Percentiles rank a stretch among this genome's conserved stretches.
Conservation (phyloP, 2,113 vertebrate species). For the Toxotes chatareus region DNA sequence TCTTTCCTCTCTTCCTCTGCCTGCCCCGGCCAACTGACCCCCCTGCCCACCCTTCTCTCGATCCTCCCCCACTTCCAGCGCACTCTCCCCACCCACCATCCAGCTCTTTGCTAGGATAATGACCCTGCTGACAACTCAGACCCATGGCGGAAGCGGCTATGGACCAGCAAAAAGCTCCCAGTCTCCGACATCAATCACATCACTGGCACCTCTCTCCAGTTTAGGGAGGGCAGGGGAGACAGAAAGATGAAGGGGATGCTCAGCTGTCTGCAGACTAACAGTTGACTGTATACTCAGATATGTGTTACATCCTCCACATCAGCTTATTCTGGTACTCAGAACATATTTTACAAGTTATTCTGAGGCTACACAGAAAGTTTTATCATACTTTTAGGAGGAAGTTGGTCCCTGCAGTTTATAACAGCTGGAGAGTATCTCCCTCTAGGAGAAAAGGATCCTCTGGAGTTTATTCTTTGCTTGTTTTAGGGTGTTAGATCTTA, state of each 20-base stretch:
- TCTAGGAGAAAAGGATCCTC: not conserved
- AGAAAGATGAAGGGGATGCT: constrained; percentile 56
- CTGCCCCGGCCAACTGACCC: constrained; percentile 32
- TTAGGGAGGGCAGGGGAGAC: constrained; percentile 38
- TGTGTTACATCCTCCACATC: constrained; percentile 33
- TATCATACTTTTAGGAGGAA: not conserved
- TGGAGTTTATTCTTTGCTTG: constrained; percentile 5
- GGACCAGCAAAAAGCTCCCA: constrained; percentile 67
- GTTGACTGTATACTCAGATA: constrained; percentile 44
- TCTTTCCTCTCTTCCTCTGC: constrained; percentile 67
- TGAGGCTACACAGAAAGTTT: not conserved
- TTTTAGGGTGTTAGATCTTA: constrained; percentile 41
- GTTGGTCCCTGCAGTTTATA: not conserved
- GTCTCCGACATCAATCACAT: constrained; percentile 81
- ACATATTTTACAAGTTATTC: constrained; percentile 25
- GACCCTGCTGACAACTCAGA: constrained; percentile 74
- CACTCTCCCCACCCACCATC: constrained; percentile 56
- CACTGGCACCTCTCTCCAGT: constrained; percentile 68
- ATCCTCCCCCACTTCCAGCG: constrained; percentile 44
- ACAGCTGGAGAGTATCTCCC: constrained; percentile 24
- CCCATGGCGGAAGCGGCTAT: constrained; percentile 73
- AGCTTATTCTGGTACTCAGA: constrained; percentile 11
- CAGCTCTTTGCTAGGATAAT: constrained; percentile 70
- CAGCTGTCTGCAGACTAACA: constrained; percentile 59
- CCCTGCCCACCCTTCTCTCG: not conserved